Evolutionary conservation across 1,140 invertebrate species (phyloP), one percentile per base, ranked within the genome.

Genomic region (Akabosia matsudoensis): DNA sequence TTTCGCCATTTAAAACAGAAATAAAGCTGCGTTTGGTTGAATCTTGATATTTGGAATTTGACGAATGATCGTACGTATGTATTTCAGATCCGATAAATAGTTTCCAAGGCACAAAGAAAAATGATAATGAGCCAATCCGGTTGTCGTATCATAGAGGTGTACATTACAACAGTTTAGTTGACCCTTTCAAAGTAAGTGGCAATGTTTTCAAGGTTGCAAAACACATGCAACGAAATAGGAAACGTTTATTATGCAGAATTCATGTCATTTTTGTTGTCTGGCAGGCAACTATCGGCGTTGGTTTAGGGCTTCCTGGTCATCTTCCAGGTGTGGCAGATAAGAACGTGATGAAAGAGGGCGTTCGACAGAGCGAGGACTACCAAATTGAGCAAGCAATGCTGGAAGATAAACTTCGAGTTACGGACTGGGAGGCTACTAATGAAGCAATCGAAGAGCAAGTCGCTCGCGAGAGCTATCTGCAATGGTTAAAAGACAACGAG

Each of bases 391-490:
- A 93, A 89, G 92, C 94, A 1, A 97, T 97, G 95, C 86, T 97
- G 72, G 92, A 96, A 84, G 95, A 97, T 84, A 97, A 97, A 85
- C 84, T 97, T 31, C 89, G 91, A 83, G 94, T 94, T 61, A 95
- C 94, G 52, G 95, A 97, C 84, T 96, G 93, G 93, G 94, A 97
- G 85, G 92, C 94, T 16, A 97, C 95, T 0, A 94, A 95, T 84
- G 93, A 97, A 85, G 92, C 92, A 31, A 93, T 97, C 74, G 92
- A 95, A 83, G 93, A 96, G 85, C 93, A 97, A 86, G 91, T 94
- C 18, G 93, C 93, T 0, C 86, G 92, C 31, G 94, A 97, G 85
- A 95, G 93, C 75, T 97, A 96, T 84, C 87, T 96, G 64, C 93
- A 96, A 84, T 97, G 92, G 91, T 85, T 94, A 4, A 86, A 90